phyloP scores from a whole-genome alignment of 2,113 vertebrate species.

The Cyanoliseus patagonus region DNA sequence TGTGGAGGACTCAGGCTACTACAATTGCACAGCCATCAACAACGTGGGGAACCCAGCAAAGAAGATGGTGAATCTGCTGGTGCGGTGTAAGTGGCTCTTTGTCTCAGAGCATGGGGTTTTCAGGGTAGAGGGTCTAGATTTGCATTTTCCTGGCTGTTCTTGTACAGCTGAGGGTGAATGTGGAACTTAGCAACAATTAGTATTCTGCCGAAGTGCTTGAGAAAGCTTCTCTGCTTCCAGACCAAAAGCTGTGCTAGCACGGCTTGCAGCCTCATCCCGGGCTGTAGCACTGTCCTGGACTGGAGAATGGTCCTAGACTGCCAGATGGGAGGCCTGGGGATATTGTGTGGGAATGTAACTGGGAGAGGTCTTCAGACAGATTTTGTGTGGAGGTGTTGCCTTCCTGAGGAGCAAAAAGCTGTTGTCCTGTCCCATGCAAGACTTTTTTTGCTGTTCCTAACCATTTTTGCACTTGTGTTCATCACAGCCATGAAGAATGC shows the following conservation, averaged over 20 bases:
- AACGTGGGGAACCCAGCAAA: constrained; percentile 96
- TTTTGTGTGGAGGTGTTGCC: background rate
- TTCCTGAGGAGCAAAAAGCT: background rate
- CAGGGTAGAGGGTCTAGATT: background rate
- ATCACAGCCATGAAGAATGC: constrained; percentile 89
- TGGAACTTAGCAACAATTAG: background rate
- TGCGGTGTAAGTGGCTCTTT: constrained; percentile 78
- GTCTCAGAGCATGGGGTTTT: background rate
- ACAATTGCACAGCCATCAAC: constrained; percentile 95
- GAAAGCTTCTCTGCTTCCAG: background rate
- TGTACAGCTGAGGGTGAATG: background rate
- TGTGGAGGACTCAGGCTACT: constrained; percentile 86
- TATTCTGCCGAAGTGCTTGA: background rate
- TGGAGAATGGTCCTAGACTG: background rate
- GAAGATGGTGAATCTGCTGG: constrained; percentile 90
- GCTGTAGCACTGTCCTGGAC: background rate
- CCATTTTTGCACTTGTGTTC: background rate
- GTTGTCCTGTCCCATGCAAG: background rate
- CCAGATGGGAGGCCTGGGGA: background rate
- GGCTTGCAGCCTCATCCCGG: background rate
- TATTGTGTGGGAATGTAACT: background rate
- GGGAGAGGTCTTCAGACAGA: background rate
- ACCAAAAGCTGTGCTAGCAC: background rate
- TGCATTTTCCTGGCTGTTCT: background rate
- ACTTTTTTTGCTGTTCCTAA: background rate